Conservation (phyloP, 2,888 invertebrate species). For the Cantharis nigra region DNA sequence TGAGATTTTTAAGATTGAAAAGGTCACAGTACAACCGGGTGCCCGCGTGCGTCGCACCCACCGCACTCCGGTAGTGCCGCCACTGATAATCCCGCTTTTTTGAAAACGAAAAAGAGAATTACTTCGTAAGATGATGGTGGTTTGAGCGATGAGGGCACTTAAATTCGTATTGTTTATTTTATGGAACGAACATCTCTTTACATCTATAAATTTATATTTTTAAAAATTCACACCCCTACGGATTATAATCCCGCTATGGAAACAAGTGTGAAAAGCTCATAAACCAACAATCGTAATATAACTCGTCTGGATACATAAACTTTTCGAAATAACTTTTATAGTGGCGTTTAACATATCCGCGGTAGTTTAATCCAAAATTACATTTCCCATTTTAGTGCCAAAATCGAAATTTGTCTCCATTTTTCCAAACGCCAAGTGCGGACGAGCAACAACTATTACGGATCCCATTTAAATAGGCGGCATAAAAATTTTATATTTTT, state of each 20-base stretch:
- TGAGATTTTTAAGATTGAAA: no score
- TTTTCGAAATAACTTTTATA: constrained; percentile 25
- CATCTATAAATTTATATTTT: neutral
- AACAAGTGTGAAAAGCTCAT: constrained; percentile 21
- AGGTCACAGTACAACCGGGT: no score
- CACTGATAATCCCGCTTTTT: no score
- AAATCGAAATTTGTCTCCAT: constrained; percentile 28
- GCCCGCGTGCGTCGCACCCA: no score
- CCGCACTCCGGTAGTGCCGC: no score
- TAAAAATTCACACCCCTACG: neutral
- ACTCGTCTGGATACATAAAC: constrained; percentile 25
- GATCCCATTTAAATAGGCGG: neutral
- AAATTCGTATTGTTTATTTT: neutral
- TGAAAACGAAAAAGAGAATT: no score
- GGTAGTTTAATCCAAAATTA: constrained; percentile 25
- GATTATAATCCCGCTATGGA: constrained; percentile 15
- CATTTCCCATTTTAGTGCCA: constrained; percentile 18
- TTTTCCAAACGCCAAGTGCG: neutral
- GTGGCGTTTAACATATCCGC: constrained; percentile 28
- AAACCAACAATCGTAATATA: constrained; percentile 20
- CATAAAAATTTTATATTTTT: constrained; percentile 26
- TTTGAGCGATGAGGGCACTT: no score
- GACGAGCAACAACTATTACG: neutral
- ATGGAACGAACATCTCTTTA: neutral
- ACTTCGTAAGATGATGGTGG: no score